A percentile compares a stretch with the other conserved stretches of the same genome.
Conservation (phyloP, 2,797 vertebrate species). For the Neoniphon sammara region DNA sequence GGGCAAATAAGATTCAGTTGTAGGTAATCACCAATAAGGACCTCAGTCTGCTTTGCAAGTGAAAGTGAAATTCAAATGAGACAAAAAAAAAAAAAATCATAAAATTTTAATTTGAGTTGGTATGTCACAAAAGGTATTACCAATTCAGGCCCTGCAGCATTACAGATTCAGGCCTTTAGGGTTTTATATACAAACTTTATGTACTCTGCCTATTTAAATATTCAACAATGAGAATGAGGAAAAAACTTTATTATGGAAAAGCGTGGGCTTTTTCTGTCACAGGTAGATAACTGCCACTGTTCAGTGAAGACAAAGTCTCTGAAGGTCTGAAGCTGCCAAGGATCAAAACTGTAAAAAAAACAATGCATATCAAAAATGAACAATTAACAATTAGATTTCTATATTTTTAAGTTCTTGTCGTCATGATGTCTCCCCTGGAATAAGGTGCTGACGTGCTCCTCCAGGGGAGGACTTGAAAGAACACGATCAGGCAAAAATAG, state of each 20-base stretch:
- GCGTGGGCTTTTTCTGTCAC: neutral
- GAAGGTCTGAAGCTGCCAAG: neutral
- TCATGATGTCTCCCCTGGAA: no score
- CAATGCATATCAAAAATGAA: no score
- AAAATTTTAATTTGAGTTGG: slow-evolving; percentile 27
- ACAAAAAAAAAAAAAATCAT: neutral
- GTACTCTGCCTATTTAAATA: slow-evolving; percentile 17
- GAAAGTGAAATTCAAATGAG: slow-evolving; percentile 25
- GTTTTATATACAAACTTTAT: slow-evolving; percentile 6
- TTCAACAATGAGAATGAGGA: neutral
- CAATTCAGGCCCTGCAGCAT: neutral
- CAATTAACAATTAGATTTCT: no score
- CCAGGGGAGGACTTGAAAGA: no score
- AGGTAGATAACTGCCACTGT: no score
- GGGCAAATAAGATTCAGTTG: slow-evolving; percentile 12
- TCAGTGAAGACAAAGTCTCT: neutral
- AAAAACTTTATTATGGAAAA: neutral
- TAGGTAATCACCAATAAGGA: slow-evolving; percentile 10
- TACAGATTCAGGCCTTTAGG: slow-evolving; percentile 9
- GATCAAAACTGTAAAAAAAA: no score
- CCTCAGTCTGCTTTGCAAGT: neutral
- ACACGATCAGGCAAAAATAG: neutral
- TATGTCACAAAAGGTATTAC: slow-evolving; percentile 7
- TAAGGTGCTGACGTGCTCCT: no score
- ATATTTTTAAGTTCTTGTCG: no score